Evolutionary conservation across 2,888 invertebrate species (phyloP), one percentile per base, ranked within the genome.

Genomic region (Therioaphis trifolii): DNA sequence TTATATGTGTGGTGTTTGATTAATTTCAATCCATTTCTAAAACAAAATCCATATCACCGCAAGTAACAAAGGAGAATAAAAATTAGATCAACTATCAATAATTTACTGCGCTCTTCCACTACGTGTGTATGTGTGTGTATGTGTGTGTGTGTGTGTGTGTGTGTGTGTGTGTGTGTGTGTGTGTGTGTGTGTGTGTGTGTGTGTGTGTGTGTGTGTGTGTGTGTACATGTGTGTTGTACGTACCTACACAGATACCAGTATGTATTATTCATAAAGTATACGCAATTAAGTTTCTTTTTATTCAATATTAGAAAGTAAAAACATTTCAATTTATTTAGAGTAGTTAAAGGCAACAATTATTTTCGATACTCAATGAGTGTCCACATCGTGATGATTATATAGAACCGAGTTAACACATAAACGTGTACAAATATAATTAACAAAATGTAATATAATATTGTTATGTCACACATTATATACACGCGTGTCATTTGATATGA

Each of bases 271-370:
- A 40, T 75, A 40, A 14, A 40, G 0, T 74, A 5, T 58, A 24
- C 40, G 21, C 55, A 52, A 29, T 55, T 74, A 72, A 58, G 40
- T 58, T 58, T 58, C 15, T 40, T 74, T 74, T 55, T 40, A 24
- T 74, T 58, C 61, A 9, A 18, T 24, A 29, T 27, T 75, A 61
- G 75, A 75, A 74, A 35, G 74, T 55, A 35, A 55, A 72, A 55
- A 55, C 35, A 21, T 58, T 75, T 43, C 40, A 21, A 75, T 58
- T 58, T 40, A 40, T 40, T 58, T 40, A 18, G 75, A 58, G 55
- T 24, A 55, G 35, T 58, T 11, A 74, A 14, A 52, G 35, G 15
- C 72, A 35, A 74, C 52, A 55, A 55, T 55, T 55, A 43, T 75
- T 75, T 40, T 75, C 27, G 21, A 72, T 72, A 55, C 35, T 35